Base-by-base conservation (phyloP, 1,140 invertebrate species). In the Ceratina japonica region DNA sequence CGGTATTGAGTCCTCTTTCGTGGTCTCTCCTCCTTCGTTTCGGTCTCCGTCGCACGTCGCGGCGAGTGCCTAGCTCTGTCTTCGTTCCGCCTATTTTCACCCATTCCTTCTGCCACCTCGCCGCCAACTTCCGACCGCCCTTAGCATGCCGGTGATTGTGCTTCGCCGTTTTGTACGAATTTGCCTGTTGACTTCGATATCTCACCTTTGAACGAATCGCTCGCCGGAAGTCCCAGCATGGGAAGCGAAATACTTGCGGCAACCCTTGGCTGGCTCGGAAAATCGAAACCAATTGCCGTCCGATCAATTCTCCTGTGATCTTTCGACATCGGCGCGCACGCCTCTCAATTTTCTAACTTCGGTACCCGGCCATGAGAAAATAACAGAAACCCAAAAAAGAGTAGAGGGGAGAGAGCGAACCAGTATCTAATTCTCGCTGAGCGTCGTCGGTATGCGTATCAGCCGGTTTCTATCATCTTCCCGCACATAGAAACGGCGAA, bases 1-100 rank as follows among this genome's bases (percentile, higher is more conserved):
- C 81, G 85, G 82, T 82, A 88, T 86, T 85, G 85, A 85, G 74
- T 71, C 66, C 71, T 83, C 79, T 81, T 63, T 86, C 86, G 80
- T 75, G 82, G 81, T 88, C 74, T 68, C 64, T 81, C 82, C 18
- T 58, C 12, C 77, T 68, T 37, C 49, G 31, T 80, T 62, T 64
- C 56, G 37, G 22, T 74, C 69, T 54, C n/a, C 22, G 27, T 54
- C 20, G 22, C 44, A 7, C 10, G 58, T 20, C n/a, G 22, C 49
- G 16, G 16, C 49, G 44, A 52, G 24, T 24, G 15, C 24, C 27
- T 71, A 44, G 58, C 7, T 59, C 49, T n/a, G 2, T 72, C 68
- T 63, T 24, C 18, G 69, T 78, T 56, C 31, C 37, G 56, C 37
- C 54, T 20, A 59, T 64, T 71, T 71, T 63, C 75, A 37, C 68